A percentile compares a stretch with the other conserved stretches of the same genome.
These are phyloP conservation scores for Chelon auratus DNA, from an alignment of 2,797 vertebrate species.

Conservation along the genomic window DNA sequence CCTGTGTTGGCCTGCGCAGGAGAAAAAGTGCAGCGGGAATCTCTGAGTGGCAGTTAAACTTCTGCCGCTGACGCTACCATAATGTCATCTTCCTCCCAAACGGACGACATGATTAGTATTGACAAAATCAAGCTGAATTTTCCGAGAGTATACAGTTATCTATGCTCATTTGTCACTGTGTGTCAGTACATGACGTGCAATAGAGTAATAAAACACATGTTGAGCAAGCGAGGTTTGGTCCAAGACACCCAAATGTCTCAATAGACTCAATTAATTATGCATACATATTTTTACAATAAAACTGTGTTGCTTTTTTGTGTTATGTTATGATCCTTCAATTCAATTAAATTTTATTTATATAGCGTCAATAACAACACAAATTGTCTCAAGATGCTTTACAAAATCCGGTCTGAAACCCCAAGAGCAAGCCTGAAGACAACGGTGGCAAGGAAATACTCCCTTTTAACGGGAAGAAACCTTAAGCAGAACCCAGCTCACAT, in stretches of 20 bases:
- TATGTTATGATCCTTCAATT: not conserved
- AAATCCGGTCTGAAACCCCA: no score
- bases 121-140: conserved; percentile 31
- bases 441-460: no score
- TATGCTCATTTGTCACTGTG: not conserved
- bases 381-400: no score
- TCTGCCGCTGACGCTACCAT: conserved; percentile 9
- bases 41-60: conserved; percentile 26
- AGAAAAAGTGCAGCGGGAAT: conserved; percentile 19
- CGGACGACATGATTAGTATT: conserved; percentile 4
- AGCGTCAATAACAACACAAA: no score
- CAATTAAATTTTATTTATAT: no score
- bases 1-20: conserved; percentile 49
- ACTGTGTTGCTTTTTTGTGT: not conserved
- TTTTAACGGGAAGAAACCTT: no score
- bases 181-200: not conserved
- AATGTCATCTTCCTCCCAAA: conserved; percentile 8
- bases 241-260: not conserved
- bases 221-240: not conserved
- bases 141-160: not conserved
- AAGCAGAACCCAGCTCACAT: no score
- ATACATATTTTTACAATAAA: conserved; percentile 16
- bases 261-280: conserved; percentile 3
- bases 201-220: not conserved
- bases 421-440: no score